A percentile compares a stretch with the other conserved stretches of the same genome.
These are phyloP conservation scores for Sarcophaga caerulescens DNA, from an alignment of 2,888 invertebrate genomes.

Conservation along the genomic window DNA sequence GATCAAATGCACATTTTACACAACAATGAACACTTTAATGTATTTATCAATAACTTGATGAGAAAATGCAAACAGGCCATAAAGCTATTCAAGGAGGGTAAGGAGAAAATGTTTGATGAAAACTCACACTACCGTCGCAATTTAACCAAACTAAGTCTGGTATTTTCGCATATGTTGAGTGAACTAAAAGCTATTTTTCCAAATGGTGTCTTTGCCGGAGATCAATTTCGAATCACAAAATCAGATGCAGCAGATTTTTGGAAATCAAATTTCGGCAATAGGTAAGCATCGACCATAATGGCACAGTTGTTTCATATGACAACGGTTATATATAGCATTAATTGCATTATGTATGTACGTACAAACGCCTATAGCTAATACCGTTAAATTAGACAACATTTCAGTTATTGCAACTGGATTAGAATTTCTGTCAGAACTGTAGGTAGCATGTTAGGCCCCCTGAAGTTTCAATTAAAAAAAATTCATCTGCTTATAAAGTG, in stretches of 20 bases:
- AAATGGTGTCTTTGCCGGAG: slow-evolving; percentile 96
- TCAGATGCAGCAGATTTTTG: slow-evolving; percentile 99
- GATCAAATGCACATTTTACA: slow-evolving; percentile 96
- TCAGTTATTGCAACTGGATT: too few species aligned
- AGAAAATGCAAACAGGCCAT: slow-evolving; percentile 99
- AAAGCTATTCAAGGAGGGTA: slow-evolving; percentile 98
- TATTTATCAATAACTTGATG: slow-evolving; percentile 98
- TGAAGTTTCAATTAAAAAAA: too few species aligned
- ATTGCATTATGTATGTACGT: too few species aligned
- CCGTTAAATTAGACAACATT: too few species aligned
- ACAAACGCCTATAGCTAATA: too few species aligned
- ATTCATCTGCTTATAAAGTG: too few species aligned
- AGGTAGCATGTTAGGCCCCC: too few species aligned
- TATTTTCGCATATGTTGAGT: slow-evolving; percentile 99
- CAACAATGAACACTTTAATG: slow-evolving; percentile 97
- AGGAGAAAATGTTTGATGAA: slow-evolving; percentile 99
- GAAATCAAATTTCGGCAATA: slow-evolving; percentile 97
- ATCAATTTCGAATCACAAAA: slow-evolving; percentile 99
- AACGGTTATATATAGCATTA: too few species aligned
- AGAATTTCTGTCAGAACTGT: too few species aligned
- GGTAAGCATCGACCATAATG: slow-evolving; percentile 84
- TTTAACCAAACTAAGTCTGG: slow-evolving; percentile 97
- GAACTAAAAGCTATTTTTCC: slow-evolving; percentile 99
- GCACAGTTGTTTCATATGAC: background rate
- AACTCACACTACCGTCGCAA: slow-evolving; percentile 96